Base-by-base conservation (phyloP, 1,140 invertebrate genomes). In the Hyles vespertilio region DNA sequence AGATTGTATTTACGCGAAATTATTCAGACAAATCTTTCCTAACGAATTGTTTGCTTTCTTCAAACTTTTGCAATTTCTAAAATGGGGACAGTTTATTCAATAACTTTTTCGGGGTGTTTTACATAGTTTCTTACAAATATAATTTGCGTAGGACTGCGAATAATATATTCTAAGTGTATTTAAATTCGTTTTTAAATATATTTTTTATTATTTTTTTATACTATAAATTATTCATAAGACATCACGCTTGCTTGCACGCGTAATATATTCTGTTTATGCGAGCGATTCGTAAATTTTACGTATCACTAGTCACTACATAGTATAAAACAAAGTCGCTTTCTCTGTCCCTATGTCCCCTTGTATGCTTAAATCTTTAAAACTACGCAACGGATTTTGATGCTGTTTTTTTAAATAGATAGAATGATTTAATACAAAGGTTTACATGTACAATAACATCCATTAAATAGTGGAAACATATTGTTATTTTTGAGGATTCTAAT, bases 41-140 rank as follows among this genome's bases (percentile, higher is more conserved):
- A 85, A 85, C 82, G 82, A 85, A 80, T 74, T 83, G 77, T 85
- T 85, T 85, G 72, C 74, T 74, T 71, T 67, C 68, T 68, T 66
- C 68, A 74, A 80, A 79, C 70, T 81, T 81, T 65, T 58, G 61
- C 65, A 74, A 78, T 74, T 69, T 67, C 58, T 63, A 74, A 77
- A 75, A 65, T 53, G 59, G 57, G 45, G 43, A 63, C 54, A 58
- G 53, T 69, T 58, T 60, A 64, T 70, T 65, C 59, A 51, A 61
- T 65, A 53, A 61, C 62, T 61, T 67, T 67, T 58, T 51, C 40
- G 11, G 32, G 34, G 36, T 51, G 40, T 51, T 51, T 51, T 48
- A 40, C 36, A 40, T 40, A 40, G 36, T 40, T 40, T 40, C 36
- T 8, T 40, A 40, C 36, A 40, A 40, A 40, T 40, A 40, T 11